These are phyloP conservation scores for Philaenus spumarius DNA, from an alignment of 1,140 invertebrate species.

Conservation along the genomic window DNA sequence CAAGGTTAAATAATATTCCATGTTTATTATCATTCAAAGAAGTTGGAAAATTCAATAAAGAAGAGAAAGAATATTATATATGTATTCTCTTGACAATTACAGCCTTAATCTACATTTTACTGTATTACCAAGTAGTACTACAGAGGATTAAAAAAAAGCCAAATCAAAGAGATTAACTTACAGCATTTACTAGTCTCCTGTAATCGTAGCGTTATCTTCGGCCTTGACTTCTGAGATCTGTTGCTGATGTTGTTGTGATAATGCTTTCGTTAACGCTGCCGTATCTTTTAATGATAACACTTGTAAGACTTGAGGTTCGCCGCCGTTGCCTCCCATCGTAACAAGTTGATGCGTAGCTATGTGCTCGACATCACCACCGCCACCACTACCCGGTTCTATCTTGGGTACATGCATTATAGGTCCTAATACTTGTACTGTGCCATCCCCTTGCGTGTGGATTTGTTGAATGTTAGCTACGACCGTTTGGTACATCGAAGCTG, in stretches of 20 bases:
- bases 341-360: constrained; percentile 59
- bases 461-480: constrained; percentile 89
- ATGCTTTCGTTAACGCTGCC: constrained; percentile 67
- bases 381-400: constrained; percentile 59
- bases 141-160: no score
- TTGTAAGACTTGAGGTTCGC: constrained; percentile 59
- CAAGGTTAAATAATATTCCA: no score
- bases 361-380: constrained; percentile 47
- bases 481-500: constrained; percentile 92
- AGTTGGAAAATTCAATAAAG: no score
- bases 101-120: no score
- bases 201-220: constrained; percentile 11
- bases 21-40: no score
- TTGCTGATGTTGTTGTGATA: constrained; percentile 46
- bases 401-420: constrained; percentile 75
- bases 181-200: constrained; percentile 20
- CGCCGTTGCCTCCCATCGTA: constrained; percentile 62
- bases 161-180: constrained; percentile 21
- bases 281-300: constrained; percentile 76
- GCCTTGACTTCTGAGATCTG: constrained; percentile 26
- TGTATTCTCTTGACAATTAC: no score
- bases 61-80: no score
- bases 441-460: constrained; percentile 63
- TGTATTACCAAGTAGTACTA: no score
- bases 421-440: constrained; percentile 69